A percentile compares a stretch with the other conserved stretches of the same genome.
phyloP scores from a whole-genome alignment of 2,797 vertebrate species.

The Spondyliosoma cantharus region DNA sequence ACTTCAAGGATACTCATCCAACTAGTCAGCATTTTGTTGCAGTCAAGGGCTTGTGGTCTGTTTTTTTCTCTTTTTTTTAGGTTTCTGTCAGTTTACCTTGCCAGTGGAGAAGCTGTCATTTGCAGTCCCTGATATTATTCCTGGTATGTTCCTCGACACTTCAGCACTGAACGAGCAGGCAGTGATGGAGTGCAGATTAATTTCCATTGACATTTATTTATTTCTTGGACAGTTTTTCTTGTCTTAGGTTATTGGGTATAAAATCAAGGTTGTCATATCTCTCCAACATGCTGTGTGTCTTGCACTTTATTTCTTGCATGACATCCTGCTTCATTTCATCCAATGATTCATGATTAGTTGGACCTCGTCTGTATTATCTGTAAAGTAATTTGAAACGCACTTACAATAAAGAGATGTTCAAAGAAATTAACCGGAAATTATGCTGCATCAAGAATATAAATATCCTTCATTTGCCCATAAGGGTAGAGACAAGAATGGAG shows the following conservation, averaged over 20 bases:
- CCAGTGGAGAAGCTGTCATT: constrained; percentile 24
- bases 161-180: background rate
- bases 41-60: constrained; percentile 22
- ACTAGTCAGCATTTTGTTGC: constrained; percentile 59
- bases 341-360: background rate
- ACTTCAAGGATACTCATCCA: constrained; percentile 57
- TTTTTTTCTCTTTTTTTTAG: constrained; percentile 5
- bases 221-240: background rate
- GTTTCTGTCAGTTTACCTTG: constrained; percentile 37
- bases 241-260: background rate
- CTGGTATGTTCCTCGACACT: background rate
- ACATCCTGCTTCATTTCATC: background rate
- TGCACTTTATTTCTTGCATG: background rate
- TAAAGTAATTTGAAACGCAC: constrained; percentile 5
- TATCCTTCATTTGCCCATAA: background rate
- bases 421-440: constrained; percentile 29
- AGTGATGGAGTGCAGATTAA: background rate
- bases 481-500: constrained; percentile 9
- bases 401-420: constrained; percentile 7
- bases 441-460: constrained; percentile 10
- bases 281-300: background rate
- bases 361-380: background rate
- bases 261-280: background rate
- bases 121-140: background rate
- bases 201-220: background rate